Conservation (phyloP, 2,113 vertebrate genomes). For the Hemiprocne comata region DNA sequence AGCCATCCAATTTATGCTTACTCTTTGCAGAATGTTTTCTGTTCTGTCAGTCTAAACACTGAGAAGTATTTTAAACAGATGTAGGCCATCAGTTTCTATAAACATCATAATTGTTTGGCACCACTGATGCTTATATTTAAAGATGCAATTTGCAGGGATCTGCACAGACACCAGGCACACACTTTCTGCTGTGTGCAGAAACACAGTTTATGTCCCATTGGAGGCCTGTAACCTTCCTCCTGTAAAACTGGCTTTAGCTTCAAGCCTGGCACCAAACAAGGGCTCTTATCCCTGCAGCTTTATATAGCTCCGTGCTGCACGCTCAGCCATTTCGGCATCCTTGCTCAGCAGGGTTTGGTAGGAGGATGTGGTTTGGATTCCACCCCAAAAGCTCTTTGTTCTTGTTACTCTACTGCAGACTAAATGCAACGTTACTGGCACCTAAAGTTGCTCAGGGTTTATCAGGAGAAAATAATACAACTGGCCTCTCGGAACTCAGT, state of each 20-base stretch:
- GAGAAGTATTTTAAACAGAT: conserved; percentile 76
- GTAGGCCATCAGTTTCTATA: conserved; percentile 75
- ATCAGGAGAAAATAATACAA: neutral
- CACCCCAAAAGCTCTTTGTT: neutral
- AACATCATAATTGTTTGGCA: conserved; percentile 80
- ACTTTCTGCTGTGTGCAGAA: neutral
- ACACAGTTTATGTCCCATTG: neutral
- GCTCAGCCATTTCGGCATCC: neutral
- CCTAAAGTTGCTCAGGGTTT: neutral
- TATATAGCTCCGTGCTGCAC: neutral
- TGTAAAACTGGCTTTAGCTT: neutral
- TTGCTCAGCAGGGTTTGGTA: neutral
- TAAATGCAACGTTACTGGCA: neutral
- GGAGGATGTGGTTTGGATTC: conserved; percentile 32
- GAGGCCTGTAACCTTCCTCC: conserved; percentile 27
- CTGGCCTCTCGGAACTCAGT: neutral
- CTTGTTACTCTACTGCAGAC: neutral
- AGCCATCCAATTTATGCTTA: conserved; percentile 59
- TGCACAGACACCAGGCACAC: conserved; percentile 39
- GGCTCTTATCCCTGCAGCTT: neutral
- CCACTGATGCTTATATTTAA: conserved; percentile 62
- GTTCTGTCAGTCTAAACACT: conserved; percentile 74
- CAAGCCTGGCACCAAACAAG: conserved; percentile 27
- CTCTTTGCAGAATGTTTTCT: conserved; percentile 72
- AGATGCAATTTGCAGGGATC: conserved; percentile 67